Conservation (phyloP, 92 coral and sea anemone species). For the Epizoanthus illoricatus region DNA sequence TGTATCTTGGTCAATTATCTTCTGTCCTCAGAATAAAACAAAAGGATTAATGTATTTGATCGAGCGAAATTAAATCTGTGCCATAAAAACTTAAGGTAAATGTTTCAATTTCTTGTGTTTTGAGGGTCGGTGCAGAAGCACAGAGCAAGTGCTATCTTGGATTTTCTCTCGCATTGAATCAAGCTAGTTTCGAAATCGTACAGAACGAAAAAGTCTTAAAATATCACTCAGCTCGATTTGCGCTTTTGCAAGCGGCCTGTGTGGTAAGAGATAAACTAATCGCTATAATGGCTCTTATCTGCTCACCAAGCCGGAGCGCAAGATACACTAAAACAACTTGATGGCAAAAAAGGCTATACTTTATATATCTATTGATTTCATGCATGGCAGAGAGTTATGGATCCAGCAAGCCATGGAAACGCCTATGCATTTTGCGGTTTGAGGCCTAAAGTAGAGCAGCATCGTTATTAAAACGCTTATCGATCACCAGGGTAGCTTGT, state of each 20-base stretch:
- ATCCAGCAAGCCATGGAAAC: background rate
- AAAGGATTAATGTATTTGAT: no score
- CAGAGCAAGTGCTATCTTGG: background rate
- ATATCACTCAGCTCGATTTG: background rate
- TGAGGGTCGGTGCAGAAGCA: background rate
- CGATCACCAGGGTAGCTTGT: conserved; percentile 31
- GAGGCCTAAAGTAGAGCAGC: background rate
- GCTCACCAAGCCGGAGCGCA: conserved; percentile 9
- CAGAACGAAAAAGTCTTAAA: background rate
- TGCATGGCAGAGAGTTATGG: background rate
- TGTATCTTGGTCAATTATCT: no score
- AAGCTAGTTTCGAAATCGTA: conserved; percentile 7
- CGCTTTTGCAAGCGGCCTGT: conserved; percentile 15
- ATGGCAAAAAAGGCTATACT: background rate
- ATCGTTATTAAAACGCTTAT: conserved; percentile 15
- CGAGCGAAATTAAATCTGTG: no score
- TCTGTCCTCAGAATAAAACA: no score
- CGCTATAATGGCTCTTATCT: conserved; percentile 21
- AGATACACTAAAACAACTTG: conserved; percentile 1
- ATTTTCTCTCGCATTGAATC: background rate
- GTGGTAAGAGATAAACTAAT: conserved; percentile 25
- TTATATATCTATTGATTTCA: background rate
- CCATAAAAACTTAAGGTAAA: no score
- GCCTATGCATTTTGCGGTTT: background rate
- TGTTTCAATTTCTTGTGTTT: no score